Conservation (phyloP, 2,797 vertebrate genomes). For the Tragopan temminckii region DNA sequence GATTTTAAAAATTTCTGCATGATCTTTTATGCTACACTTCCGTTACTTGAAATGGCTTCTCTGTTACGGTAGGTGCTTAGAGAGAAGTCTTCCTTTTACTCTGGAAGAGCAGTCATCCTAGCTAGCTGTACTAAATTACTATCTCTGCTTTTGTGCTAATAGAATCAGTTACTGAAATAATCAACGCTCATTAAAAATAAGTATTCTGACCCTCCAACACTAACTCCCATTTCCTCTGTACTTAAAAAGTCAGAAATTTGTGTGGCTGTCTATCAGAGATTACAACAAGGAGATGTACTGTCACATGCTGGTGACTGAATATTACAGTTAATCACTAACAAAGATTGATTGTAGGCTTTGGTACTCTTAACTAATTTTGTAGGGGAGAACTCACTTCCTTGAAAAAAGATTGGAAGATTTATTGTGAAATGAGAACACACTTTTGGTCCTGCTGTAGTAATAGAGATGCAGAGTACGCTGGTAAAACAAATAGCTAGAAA, state of each 20-base stretch:
- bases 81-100: background rate
- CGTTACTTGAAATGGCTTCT: background rate
- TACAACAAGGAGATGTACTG: background rate
- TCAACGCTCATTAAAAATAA: background rate
- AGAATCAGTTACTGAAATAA: background rate
- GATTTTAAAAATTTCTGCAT: background rate
- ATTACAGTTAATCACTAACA: background rate
- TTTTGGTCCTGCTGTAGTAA: background rate
- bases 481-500: background rate
- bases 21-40: rapidly evolving
- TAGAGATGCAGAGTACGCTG: background rate
- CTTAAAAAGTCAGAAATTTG: background rate
- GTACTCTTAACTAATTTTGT: background rate
- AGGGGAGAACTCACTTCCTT: background rate
- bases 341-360: background rate
- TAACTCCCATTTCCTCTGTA: background rate
- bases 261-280: background rate
- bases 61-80: background rate
- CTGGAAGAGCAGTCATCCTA: background rate
- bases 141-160: background rate
- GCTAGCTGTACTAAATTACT: background rate
- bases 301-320: background rate
- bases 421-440: background rate
- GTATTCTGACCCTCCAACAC: background rate
- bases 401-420: background rate